Evolutionary conservation across 2,113 vertebrate species (phyloP), one percentile per base, ranked within the genome.

Genomic region (Crotophaga sulcirostris): DNA sequence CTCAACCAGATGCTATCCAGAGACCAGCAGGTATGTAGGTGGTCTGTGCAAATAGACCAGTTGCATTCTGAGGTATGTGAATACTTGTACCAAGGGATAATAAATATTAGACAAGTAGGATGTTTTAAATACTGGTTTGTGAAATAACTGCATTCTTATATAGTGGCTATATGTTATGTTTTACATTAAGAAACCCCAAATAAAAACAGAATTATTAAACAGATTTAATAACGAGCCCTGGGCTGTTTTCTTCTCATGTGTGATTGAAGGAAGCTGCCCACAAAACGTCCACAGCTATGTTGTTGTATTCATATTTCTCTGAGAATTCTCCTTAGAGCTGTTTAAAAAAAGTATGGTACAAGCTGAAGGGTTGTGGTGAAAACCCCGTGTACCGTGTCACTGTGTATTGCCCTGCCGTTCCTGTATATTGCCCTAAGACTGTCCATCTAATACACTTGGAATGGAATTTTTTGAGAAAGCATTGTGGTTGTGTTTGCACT

Each of bases 361-460:
- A 49, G 38, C 63, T 62, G 44, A 68, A 72, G 54, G 29, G 34
- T 19, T 55, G 29, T 75, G 38, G n/a, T 73, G 40, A 49, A 63
- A 72, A 55, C 6, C 6, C 12, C 10, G 7, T 19, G 0, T 49
- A 10, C 7, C 7, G 4, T 2, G 2, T 55, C 67, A n/a, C 21
- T 55, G 0, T 25, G 14, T 67, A 15, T 58, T 88, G 21, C 29
- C 28, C 9, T 69, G 9, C 60, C 72, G 28, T 83, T 93, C 23
- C 58, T 54, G 7, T 56, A 1, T 44, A 3, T 68, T 80, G 19
- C 11, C 23, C 3, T 23, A 42, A 52, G 40, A 36, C 23, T 44
- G 20, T 42, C 56, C 29, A 2, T 72, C 40, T 58, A 16, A 24
- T 54, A 26, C 51, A n/a, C n/a, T 68, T 87, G 73, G 42, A 52